Conservation (phyloP, 2,113 vertebrate genomes). For the Psophia crepitans region DNA sequence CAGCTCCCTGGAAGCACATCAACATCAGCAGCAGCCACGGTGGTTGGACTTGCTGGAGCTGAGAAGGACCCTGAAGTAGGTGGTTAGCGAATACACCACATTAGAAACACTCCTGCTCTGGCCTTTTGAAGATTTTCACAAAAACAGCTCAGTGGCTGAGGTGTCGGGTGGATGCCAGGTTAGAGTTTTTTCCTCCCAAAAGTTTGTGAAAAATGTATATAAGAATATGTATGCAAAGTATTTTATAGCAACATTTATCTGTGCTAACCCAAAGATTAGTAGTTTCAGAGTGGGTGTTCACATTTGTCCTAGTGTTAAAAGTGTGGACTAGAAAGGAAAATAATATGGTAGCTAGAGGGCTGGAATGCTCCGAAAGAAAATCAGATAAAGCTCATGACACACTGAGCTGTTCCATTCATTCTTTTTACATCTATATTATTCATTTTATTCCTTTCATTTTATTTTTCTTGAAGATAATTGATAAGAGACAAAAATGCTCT, state of each 20-base stretch:
- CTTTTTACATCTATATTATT: neutral
- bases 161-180: neutral
- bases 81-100: accelerated
- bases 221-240: too few species aligned
- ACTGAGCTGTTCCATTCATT: neutral
- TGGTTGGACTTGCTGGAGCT: neutral
- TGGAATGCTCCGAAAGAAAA: neutral
- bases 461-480: neutral
- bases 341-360: neutral
- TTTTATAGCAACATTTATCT: neutral
- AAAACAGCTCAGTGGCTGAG: too few species aligned
- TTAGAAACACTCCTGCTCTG: neutral
- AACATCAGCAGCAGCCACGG: accelerated
- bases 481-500: neutral
- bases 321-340: neutral
- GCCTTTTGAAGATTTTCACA: neutral
- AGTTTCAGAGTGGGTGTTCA: neutral
- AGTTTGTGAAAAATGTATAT: accelerated
- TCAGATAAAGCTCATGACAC: neutral
- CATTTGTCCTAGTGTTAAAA: neutral
- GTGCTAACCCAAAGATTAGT: neutral
- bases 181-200: neutral
- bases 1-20: neutral
- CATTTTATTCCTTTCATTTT: neutral
- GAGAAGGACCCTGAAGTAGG: neutral